Base-by-base conservation (phyloP, 2,113 vertebrate species). In the Potamarius usumacintae region DNA sequence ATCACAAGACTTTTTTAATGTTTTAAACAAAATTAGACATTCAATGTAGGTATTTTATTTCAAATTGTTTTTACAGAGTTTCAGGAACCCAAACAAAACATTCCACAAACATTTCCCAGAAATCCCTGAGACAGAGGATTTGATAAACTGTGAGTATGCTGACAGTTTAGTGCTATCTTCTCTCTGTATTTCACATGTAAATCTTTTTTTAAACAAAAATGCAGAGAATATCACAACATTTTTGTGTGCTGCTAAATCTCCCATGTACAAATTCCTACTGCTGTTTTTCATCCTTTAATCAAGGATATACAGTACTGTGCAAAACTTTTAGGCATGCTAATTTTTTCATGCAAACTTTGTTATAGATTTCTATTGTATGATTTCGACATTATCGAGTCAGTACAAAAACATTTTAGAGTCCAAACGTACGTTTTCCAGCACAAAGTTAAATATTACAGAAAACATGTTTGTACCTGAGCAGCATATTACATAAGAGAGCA, bases 21-120 rank as follows among this genome's bases (percentile, higher is more conserved):
- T 76, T 76, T 48, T 50, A 3, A 27, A 5, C 4, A 1, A 3
- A 81, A 27, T 27, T 58, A 42, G 1, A 53, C 1, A 52, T 50
- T 50, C 8, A 50, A 22, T 30, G 14, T 74, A 42, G 48, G 14
- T 72, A 15, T 76, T 18, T 69, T 5, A 22, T 60, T 27, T 87
- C 4, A 62, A 60, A 60, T 18, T 77, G 10, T 87, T 48, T 53
- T 20, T 1, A 10, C 91, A 96, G 95, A 93, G 91, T 60, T 93
- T 91, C 69, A 65, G 42, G 81, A 96, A 95, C 77, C 90, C 82
- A 10, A 88, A 89, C 12, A 91, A 91, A 84, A 90, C 88, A 69
- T 97, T 97, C 92, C 94, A 92, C 90, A 96, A 95, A 62, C 92
- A 95, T 82, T 98, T 97, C 34, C 90, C 86, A 67, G 95, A 95